Evolutionary conservation across 2,888 invertebrate species (phyloP), one percentile per base, ranked within the genome.

Genomic region (Brenthis ino): DNA sequence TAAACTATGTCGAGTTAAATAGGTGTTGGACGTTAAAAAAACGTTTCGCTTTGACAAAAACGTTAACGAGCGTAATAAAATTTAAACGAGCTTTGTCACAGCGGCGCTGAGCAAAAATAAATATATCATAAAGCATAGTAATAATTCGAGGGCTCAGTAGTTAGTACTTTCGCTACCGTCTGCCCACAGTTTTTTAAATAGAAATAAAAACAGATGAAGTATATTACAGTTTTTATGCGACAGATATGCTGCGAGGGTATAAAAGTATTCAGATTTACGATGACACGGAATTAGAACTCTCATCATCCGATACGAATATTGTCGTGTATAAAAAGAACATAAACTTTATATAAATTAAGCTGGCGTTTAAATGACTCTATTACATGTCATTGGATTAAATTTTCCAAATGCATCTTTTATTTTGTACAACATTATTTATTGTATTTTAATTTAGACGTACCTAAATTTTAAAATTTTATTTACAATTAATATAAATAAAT

Each of bases 41-140:
- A 79, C 80, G 79, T 82, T 80, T 74, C 77, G 83, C 91, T 92
- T 91, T 92, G 91, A 91, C 92, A 91, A 91, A 91, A 92, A 91
- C 37, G 82, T 90, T 90, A 84, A 90, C 85, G 81, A 81, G 75
- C 79, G 80, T 89, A 88, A 90, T 88, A 86, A 82, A 85, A 78
- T 74, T 74, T 76, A 82, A 86, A 89, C 86, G 88, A 86, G 82
- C 86, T 76, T 67, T 91, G 91, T 91, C 91, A 89, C 90, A 89
- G 83, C 77, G 80, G 82, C 37, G 78, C 80, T 81, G 84, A 83
- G 80, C 81, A 84, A 88, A 89, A 86, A 88, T 85, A 85, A 85
- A 86, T 83, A 72, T 60, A 60, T 37, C 68, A 60, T 37, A 56
- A 58, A 67, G 24, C n/a, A 33, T 43, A 47, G 56, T 69, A n/a